Evolutionary conservation across 2,797 vertebrate genomes (phyloP).

Genomic region (Syndactyla subalaris): DNA sequence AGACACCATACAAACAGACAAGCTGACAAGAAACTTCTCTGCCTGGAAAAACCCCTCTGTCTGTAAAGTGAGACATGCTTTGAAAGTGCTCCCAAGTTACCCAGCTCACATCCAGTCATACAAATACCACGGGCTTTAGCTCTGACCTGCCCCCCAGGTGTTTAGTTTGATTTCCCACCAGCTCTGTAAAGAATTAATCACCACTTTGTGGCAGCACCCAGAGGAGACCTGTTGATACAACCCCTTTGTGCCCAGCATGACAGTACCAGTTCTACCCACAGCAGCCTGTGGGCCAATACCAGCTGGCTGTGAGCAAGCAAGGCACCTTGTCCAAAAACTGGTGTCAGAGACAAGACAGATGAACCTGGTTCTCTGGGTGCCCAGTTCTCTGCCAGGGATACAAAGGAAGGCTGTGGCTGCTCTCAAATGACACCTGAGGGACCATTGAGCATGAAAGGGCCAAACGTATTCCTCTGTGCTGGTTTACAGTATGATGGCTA

Average conservation of each 20-base stretch:
- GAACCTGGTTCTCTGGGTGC: background rate
- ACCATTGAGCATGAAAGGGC: background rate
- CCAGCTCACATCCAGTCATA: background rate
- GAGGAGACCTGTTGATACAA: rapidly evolving
- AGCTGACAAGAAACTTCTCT: background rate
- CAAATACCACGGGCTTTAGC: rapidly evolving
- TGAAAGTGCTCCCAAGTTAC: background rate
- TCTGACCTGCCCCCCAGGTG: too few relatives aligned
- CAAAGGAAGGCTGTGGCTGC: background rate
- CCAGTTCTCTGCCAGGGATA: background rate
- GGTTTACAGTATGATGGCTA: background rate
- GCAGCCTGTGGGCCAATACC: rapidly evolving
- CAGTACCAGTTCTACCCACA: rapidly evolving
- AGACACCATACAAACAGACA: background rate
- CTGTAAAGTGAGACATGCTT: background rate
- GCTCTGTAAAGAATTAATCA: rapidly evolving
- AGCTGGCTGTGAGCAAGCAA: rapidly evolving
- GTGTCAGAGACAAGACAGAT: background rate
- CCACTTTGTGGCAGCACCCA: background rate
- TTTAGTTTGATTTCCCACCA: background rate
- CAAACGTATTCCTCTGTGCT: background rate
- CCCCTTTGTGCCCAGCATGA: background rate
- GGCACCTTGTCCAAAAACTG: background rate
- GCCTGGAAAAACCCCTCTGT: background rate
- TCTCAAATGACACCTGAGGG: background rate